Conservation (phyloP, 1,140 invertebrate species). For the Cydia amplana region DNA sequence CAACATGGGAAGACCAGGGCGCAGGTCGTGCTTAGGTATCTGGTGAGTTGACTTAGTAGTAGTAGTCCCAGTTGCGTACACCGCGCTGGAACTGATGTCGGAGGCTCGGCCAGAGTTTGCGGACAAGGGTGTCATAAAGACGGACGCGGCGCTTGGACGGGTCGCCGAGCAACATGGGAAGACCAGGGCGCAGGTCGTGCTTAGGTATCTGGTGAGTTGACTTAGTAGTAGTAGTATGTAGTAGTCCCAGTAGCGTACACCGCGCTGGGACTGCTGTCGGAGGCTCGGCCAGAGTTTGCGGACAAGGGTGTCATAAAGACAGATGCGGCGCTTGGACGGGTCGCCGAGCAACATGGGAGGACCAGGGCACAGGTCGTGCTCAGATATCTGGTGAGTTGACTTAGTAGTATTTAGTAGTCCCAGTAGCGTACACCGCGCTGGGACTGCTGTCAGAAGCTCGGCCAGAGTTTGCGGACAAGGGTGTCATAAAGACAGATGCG, state of each 20-base stretch:
- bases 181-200: conserved; percentile 85
- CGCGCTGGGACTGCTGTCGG: conserved; percentile 84
- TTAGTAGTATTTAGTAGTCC: too few relatives aligned
- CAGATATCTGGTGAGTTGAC: conserved; percentile 78
- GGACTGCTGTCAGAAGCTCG: conserved; percentile 80
- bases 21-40: conserved; percentile 85
- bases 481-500: conserved; percentile 64
- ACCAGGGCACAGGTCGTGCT: conserved; percentile 86
- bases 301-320: conserved; percentile 63
- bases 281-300: conserved; percentile 62
- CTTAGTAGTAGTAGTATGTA: too few relatives aligned
- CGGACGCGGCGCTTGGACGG: conserved; percentile 53
- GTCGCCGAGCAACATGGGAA: conserved; percentile 85
- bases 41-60: conserved; percentile 63
- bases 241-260: conserved; percentile 84
- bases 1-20: conserved; percentile 86
- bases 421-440: conserved; percentile 88
- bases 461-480: conserved; percentile 60
- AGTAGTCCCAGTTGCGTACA: conserved; percentile 84
- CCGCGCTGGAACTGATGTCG: conserved; percentile 84
- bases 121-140: conserved; percentile 62
- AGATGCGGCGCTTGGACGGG: conserved; percentile 52
- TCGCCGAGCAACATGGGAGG: conserved; percentile 86
- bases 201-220: conserved; percentile 81
- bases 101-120: conserved; percentile 67